phyloP scores from a whole-genome alignment of 2,888 invertebrate species.

The Hirtodrosophila duncani region DNA sequence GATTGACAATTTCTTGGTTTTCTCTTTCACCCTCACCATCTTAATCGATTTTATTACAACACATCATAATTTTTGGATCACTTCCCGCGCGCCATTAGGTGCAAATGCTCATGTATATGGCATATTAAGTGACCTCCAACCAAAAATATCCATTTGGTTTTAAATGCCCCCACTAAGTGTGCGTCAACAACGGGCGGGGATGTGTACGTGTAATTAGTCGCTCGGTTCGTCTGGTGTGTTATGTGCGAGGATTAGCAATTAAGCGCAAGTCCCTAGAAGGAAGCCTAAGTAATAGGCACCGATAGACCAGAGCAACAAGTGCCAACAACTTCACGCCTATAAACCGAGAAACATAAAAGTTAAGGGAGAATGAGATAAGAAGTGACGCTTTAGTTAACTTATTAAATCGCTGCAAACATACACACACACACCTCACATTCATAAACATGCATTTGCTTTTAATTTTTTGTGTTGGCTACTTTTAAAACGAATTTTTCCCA shows the following conservation, averaged over 20 bases:
- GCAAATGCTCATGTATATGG: slow-evolving; percentile 72
- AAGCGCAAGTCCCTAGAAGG: slow-evolving; percentile 55
- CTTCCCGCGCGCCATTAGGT: slow-evolving; percentile 51
- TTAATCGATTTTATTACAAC: slow-evolving; percentile 72
- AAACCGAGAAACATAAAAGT: slow-evolving; percentile 41
- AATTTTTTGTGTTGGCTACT: slow-evolving; percentile 65
- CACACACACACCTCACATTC: slow-evolving; percentile 5
- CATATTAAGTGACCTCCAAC: slow-evolving; percentile 60
- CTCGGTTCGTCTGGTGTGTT: slow-evolving; percentile 50
- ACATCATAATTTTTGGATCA: slow-evolving; percentile 66
- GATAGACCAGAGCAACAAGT: slow-evolving; percentile 63
- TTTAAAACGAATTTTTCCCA: slow-evolving; percentile 36
- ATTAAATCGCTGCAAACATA: slow-evolving; percentile 58
- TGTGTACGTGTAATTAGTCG: slow-evolving; percentile 59
- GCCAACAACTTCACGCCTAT: slow-evolving; percentile 42
- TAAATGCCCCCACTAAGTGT: slow-evolving; percentile 33
- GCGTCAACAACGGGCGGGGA: slow-evolving; percentile 35
- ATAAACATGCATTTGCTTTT: slow-evolving; percentile 30
- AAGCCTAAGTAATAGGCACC: not conserved
- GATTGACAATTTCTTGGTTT: not conserved
- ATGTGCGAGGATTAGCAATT: slow-evolving; percentile 65
- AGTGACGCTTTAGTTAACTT: slow-evolving; percentile 65
- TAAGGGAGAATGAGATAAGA: not conserved
- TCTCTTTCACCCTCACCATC: slow-evolving; percentile 4
- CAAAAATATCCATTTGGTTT: slow-evolving; percentile 39